phyloP scores from a whole-genome alignment of 2,888 invertebrate genomes.

The Balanococcus diminutus region DNA sequence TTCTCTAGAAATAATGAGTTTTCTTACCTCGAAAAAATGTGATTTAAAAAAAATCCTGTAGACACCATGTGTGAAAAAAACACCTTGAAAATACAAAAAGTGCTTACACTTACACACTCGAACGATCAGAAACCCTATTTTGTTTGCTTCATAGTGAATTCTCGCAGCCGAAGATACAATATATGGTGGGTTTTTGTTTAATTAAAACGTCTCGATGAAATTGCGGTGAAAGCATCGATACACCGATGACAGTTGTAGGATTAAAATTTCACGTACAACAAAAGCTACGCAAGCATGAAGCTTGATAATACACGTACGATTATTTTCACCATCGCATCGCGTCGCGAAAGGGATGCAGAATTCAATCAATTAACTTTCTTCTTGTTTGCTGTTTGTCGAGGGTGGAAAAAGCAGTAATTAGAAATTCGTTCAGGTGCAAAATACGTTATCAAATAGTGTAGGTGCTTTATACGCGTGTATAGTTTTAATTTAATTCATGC shows the following conservation, averaged over 20 bases:
- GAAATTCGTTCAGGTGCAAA: constrained; percentile 28
- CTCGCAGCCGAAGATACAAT: not conserved
- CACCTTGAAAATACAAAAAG: too few relatives aligned
- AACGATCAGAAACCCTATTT: not conserved
- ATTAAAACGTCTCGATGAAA: not conserved
- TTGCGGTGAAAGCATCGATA: not conserved
- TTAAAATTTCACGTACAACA: not conserved
- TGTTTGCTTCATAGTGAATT: not conserved
- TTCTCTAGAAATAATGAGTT: too few relatives aligned
- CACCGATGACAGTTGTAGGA: not conserved
- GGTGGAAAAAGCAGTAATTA: constrained; percentile 41
- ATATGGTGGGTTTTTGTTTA: not conserved
- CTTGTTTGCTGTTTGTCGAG: constrained; percentile 9
- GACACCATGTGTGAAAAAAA: too few relatives aligned
- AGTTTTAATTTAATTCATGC: constrained; percentile 39
- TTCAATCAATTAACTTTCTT: constrained; percentile 40
- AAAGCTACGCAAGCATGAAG: not conserved
- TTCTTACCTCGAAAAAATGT: too few relatives aligned
- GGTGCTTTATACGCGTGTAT: not conserved
- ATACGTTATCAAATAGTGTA: constrained; percentile 37
- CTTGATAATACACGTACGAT: not conserved
- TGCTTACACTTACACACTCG: too few relatives aligned
- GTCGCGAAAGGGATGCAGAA: not conserved
- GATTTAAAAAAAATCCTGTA: too few relatives aligned
- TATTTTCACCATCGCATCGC: not conserved